Percentiles rank a stretch among this genome's conserved stretches.
phyloP scores from a whole-genome alignment of 2,888 invertebrate genomes.

The Acleris literana region DNA sequence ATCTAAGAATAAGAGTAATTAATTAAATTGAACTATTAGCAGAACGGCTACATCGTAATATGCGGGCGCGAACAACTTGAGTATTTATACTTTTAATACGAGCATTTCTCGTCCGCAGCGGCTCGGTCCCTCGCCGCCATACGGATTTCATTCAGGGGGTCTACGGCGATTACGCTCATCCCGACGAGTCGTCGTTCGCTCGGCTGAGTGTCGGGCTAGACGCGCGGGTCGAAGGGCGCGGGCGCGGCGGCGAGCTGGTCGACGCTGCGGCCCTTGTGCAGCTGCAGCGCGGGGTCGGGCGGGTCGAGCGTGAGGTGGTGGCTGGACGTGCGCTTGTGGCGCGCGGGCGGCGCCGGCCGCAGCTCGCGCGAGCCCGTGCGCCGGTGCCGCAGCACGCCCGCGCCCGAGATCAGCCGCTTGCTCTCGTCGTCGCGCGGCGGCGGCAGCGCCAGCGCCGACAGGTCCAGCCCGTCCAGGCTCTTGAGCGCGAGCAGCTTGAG shows the following conservation, averaged over 20 bases:
- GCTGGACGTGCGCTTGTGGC: constrained; percentile 77
- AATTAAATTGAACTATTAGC: constrained; percentile 24
- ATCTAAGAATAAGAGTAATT: constrained; percentile 20
- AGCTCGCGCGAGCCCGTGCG: constrained; percentile 85
- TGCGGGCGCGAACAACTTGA: constrained; percentile 29
- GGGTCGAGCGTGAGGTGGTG: constrained; percentile 79
- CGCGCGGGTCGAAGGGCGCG: constrained; percentile 59
- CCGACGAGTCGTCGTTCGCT: constrained; percentile 69
- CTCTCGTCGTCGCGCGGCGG: constrained; percentile 73
- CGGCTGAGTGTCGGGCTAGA: constrained; percentile 43
- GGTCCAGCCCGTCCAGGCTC: constrained; percentile 76
- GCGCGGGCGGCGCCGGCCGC: constrained; percentile 55
- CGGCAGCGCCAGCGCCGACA: constrained; percentile 67
- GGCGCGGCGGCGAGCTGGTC: constrained; percentile 65
- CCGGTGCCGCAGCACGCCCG: constrained; percentile 81
- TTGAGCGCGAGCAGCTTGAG: constrained; percentile 74
- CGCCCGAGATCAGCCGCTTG: constrained; percentile 71
- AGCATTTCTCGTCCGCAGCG: constrained; percentile 10
- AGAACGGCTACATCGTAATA: constrained; percentile 26
- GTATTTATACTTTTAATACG: constrained; percentile 26
- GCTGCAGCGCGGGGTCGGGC: constrained; percentile 60
- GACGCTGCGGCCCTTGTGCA: constrained; percentile 74
- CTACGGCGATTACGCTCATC: constrained; percentile 47
- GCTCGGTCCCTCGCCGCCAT: background rate
- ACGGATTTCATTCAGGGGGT: constrained; percentile 1